These are phyloP conservation scores for Camponotus floridanus DNA, from an alignment of 1,140 invertebrate genomes.

Conservation along the genomic window DNA sequence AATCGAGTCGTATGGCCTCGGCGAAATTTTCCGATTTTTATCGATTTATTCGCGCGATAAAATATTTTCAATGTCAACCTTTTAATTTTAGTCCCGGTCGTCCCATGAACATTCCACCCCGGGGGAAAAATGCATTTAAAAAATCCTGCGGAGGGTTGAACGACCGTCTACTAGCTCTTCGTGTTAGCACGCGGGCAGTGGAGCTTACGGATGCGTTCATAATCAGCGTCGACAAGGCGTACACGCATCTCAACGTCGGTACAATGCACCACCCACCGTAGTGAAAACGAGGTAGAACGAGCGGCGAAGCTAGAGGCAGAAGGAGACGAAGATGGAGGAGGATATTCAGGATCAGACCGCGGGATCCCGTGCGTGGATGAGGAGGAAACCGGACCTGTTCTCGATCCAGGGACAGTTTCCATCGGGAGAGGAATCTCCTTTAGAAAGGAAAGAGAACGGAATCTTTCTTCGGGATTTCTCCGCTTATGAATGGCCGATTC, in stretches of 20 bases:
- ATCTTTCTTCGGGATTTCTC: conserved; percentile 63
- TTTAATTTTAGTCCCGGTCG: background rate
- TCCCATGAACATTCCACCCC: conserved; percentile 3
- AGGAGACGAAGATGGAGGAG: conserved; percentile 23
- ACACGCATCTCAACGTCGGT: conserved; percentile 73
- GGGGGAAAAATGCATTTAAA: conserved; percentile 20
- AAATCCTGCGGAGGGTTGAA: conserved; percentile 74
- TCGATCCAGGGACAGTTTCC: conserved; percentile 68
- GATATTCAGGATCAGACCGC: conserved; percentile 72
- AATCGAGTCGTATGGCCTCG: background rate
- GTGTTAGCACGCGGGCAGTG: conserved; percentile 69
- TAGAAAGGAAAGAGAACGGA: conserved; percentile 54
- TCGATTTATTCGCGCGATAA: conserved; percentile 8
- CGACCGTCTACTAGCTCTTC: conserved; percentile 70
- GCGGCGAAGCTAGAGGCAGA: conserved; percentile 32
- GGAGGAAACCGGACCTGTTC: conserved; percentile 70
- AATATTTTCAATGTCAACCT: conserved; percentile 10
- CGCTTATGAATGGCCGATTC: conserved; percentile 54
- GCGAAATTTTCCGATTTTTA: background rate
- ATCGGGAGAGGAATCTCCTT: conserved; percentile 60
- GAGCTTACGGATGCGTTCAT: conserved; percentile 77
- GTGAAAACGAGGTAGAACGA: conserved; percentile 44
- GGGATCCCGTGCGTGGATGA: conserved; percentile 48
- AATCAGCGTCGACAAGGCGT: conserved; percentile 79
- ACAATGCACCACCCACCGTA: conserved; percentile 65